Conservation (phyloP, 2,888 invertebrate species). For the Lumbricus terrestris region DNA sequence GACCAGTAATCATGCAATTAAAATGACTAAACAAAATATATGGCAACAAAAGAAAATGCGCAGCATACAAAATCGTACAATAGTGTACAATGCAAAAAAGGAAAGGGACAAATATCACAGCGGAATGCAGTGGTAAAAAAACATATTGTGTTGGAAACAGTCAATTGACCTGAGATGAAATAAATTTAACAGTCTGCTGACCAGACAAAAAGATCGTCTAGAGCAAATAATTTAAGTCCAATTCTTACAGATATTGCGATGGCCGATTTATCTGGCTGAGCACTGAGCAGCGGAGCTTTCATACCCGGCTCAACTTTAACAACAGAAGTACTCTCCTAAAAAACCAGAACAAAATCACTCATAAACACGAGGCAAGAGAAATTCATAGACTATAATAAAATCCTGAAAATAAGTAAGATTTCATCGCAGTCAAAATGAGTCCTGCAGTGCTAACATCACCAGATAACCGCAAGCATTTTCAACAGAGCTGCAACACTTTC, state of each 20-base stretch:
- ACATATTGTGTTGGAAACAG: neutral
- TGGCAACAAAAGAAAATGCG: neutral
- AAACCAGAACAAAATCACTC: neutral
- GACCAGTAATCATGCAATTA: neutral
- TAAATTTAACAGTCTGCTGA: neutral
- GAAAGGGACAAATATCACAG: neutral
- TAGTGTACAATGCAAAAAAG: neutral
- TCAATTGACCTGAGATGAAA: neutral
- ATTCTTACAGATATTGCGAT: conserved; percentile 15
- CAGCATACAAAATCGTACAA: neutral
- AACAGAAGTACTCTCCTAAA: conserved; percentile 36
- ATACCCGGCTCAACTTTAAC: conserved; percentile 45
- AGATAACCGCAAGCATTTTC: neutral
- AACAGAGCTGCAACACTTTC: neutral
- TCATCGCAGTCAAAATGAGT: too few relatives aligned
- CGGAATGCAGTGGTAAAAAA: neutral
- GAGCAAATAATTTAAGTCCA: neutral
- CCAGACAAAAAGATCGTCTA: neutral
- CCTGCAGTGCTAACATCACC: neutral
- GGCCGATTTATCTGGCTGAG: conserved; percentile 45
- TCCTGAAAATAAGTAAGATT: too few relatives aligned
- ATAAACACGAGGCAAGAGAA: neutral
- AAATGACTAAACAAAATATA: neutral
- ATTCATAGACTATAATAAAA: neutral
- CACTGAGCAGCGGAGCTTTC: conserved; percentile 45